Conservation (phyloP, 2,113 vertebrate species). For the Nycticebus coucang region DNA sequence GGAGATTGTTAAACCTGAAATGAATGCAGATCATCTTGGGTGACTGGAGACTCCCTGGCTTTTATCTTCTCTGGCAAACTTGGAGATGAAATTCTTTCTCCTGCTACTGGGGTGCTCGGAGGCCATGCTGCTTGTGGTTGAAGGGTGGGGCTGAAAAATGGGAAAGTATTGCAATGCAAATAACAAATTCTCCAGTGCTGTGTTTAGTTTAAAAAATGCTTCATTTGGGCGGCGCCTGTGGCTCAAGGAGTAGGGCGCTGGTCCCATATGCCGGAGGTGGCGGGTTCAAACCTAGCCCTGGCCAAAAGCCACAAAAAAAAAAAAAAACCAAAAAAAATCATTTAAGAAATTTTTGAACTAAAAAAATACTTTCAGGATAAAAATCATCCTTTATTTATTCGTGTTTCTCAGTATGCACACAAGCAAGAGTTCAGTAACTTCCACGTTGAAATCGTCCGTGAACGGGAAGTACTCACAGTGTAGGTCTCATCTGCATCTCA, state of each 20-base stretch:
- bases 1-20: slow-evolving; percentile 33
- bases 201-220: neutral
- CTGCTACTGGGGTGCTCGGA: neutral
- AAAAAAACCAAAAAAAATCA: too few species aligned
- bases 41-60: neutral
- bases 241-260: too few species aligned
- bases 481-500: neutral
- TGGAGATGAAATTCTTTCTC: neutral
- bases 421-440: neutral
- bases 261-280: too few species aligned
- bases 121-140: neutral
- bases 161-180: neutral
- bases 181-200: neutral
- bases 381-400: neutral
- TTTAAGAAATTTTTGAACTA: neutral
- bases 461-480: neutral
- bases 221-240: too few species aligned
- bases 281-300: too few species aligned
- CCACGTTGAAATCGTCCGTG: neutral
- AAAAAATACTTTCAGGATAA: neutral
- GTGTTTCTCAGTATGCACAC: neutral
- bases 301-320: too few species aligned
- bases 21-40: neutral
- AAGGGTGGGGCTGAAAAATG: neutral
- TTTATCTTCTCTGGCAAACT: neutral